A percentile compares a stretch with the other conserved stretches of the same genome.
phyloP scores from a whole-genome alignment of 2,113 vertebrate genomes.

The Chaetodon trifascialis region DNA sequence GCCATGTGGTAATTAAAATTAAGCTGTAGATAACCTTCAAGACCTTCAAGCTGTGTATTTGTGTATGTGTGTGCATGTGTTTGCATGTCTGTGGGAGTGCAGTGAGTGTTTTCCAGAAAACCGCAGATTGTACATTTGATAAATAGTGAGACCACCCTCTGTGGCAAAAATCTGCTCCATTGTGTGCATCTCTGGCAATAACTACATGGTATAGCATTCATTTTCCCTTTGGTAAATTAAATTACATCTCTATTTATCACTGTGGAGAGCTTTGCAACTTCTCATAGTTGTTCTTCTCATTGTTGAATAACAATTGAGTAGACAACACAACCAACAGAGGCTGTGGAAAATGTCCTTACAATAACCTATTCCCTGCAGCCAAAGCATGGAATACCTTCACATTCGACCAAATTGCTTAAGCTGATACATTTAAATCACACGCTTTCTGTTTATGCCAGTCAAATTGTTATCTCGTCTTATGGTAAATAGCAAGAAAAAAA shows the following conservation, averaged over 20 bases:
- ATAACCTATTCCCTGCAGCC: constrained; percentile 23
- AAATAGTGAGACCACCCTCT: constrained; percentile 57
- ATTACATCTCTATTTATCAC: constrained; percentile 70
- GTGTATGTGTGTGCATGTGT: background rate
- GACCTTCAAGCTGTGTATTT: background rate
- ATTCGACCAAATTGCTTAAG: constrained; percentile 27
- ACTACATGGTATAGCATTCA: constrained; percentile 60
- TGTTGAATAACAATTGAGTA: constrained; percentile 41
- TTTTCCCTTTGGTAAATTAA: constrained; percentile 72
- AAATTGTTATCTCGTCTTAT: constrained; percentile 50
- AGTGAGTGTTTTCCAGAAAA: constrained; percentile 13
- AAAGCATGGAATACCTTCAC: constrained; percentile 14
- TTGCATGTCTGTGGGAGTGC: background rate
- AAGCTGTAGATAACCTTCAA: background rate
- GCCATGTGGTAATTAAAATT: background rate
- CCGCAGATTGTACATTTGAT: constrained; percentile 45
- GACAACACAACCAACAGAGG: constrained; percentile 15
- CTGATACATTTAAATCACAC: constrained; percentile 38
- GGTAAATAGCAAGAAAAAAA: constrained; percentile 36
- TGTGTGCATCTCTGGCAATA: constrained; percentile 74
- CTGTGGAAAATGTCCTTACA: constrained; percentile 27
- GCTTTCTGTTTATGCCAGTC: constrained; percentile 24
- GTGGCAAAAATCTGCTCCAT: constrained; percentile 53
- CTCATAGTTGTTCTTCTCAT: constrained; percentile 22
- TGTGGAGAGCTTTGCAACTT: constrained; percentile 42